Evolutionary conservation across 2,888 invertebrate species (phyloP), one percentile per base, ranked within the genome.

Genomic region (Euzetes globulus): DNA sequence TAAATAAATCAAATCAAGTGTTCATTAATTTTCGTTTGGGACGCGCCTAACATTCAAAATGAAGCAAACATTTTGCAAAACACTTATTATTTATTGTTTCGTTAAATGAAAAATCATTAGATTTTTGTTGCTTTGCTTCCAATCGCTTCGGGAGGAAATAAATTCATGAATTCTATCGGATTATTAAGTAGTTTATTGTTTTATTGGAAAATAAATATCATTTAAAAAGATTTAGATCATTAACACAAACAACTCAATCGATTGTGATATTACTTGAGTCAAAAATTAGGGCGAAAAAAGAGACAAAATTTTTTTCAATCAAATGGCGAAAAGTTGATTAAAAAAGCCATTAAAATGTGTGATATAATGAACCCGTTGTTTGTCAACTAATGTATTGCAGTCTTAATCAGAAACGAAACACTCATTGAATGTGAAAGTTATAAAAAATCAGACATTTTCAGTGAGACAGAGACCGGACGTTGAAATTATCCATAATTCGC

Each of bases 401-500:
- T 65, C 65, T 65, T 65, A 65, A 65, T 65, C 65, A 65, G 41
- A 41, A 41, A 19, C 41, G 37, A 37, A 15, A 37, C 13, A 41
- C 9, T 41, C 65, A 65, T 65, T n/a, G 22, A 65, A 37, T 37
- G 19, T 22, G 33, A 65, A 17, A 65, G 3, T 29, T 58, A 22
- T 15, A 27, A 22, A 58, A 22, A 58, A 55, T 55, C 11, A 22
- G 7, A 55, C 22, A 55, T 15, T 22, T 58, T 58, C 29, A 15
- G 5, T 17, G 17, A 27, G 29, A 58, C 27, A 58, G 50, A 50
- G 65, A 70, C 70, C 70, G 70, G 70, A 70, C 70, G 70, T 70
- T 1, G 19, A 70, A 70, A 70, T 70, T 70, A 70, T 70, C 70
- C 70, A 25, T 70, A 70, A 70, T 70, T 65, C 63, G 37, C 63